A percentile compares a stretch with the other conserved stretches of the same genome.
Conservation (phyloP, 2,888 invertebrate genomes). For the Macaria notata region DNA sequence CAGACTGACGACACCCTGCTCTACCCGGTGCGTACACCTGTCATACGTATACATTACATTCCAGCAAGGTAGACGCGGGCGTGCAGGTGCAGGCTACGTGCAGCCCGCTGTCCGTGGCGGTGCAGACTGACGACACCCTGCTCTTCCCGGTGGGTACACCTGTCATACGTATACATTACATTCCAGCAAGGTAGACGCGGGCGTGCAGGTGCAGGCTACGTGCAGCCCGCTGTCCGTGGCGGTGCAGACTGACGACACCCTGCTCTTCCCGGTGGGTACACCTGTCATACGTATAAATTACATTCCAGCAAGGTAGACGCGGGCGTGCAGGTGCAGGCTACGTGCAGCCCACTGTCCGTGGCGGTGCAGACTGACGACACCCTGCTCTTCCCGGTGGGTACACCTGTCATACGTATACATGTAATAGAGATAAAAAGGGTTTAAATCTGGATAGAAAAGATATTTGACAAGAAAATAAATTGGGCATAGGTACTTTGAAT, state of each 20-base stretch:
- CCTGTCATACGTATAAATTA: background rate
- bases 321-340: constrained; percentile 60
- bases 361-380: constrained; percentile 73
- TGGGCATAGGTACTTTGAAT: too few species aligned
- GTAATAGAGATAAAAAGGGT: too few species aligned
- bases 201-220: constrained; percentile 58
- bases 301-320: constrained; percentile 64
- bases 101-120: constrained; percentile 68
- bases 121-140: constrained; percentile 69
- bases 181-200: constrained; percentile 67
- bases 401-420: background rate
- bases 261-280: constrained; percentile 44
- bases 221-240: constrained; percentile 65
- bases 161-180: background rate
- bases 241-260: constrained; percentile 70
- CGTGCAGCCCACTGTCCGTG: constrained; percentile 60
- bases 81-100: constrained; percentile 58
- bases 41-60: constrained; percentile 20
- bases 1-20: constrained; percentile 68
- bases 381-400: constrained; percentile 46
- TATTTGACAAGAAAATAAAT: too few species aligned
- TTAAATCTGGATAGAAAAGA: too few species aligned
- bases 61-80: constrained; percentile 66
- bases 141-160: constrained; percentile 41
- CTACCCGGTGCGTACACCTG: constrained; percentile 38